Conservation (phyloP, 1,140 invertebrate genomes). For the Lysiphlebus fabarum region DNA sequence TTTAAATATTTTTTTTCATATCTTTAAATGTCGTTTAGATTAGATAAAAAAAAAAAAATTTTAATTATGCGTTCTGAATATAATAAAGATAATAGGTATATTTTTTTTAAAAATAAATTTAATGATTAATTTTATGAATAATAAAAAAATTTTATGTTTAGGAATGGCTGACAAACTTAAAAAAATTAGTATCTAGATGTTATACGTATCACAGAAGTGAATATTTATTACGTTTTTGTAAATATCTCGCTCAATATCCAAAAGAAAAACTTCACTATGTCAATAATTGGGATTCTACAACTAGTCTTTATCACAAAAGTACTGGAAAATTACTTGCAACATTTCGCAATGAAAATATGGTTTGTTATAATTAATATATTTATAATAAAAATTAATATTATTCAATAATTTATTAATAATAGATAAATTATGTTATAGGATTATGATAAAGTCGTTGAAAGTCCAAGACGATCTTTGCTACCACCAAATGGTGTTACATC, state of each 20-base stretch:
- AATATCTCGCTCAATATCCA: slow-evolving; percentile 64
- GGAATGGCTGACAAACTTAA: slow-evolving; percentile 63
- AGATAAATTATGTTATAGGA: slow-evolving; percentile 34
- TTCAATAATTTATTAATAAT: too few relatives aligned
- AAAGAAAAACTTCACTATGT: slow-evolving; percentile 65
- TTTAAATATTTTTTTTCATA: too few relatives aligned
- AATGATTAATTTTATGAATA: too few relatives aligned
- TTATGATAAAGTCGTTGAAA: slow-evolving; percentile 48
- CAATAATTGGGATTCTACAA: slow-evolving; percentile 71
- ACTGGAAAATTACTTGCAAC: slow-evolving; percentile 67
- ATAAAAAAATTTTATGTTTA: slow-evolving; percentile 33
- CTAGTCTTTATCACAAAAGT: slow-evolving; percentile 65
- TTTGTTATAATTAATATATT: slow-evolving; percentile 30
- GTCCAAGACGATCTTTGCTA: slow-evolving; percentile 42
- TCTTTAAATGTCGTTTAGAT: too few relatives aligned
- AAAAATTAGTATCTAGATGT: slow-evolving; percentile 66
- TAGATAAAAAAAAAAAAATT: too few relatives aligned
- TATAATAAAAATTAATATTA: neutral
- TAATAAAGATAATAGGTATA: too few relatives aligned
- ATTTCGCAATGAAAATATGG: slow-evolving; percentile 72
- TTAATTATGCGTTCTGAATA: too few relatives aligned
- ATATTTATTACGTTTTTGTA: slow-evolving; percentile 68
- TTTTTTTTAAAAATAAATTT: too few relatives aligned
- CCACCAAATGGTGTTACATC: slow-evolving; percentile 34
- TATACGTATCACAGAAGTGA: slow-evolving; percentile 70